A percentile compares a stretch with the other conserved stretches of the same genome.
Conservation (phyloP, 2,113 vertebrate species). For the Sinocyclocheilus anophthalmus region DNA sequence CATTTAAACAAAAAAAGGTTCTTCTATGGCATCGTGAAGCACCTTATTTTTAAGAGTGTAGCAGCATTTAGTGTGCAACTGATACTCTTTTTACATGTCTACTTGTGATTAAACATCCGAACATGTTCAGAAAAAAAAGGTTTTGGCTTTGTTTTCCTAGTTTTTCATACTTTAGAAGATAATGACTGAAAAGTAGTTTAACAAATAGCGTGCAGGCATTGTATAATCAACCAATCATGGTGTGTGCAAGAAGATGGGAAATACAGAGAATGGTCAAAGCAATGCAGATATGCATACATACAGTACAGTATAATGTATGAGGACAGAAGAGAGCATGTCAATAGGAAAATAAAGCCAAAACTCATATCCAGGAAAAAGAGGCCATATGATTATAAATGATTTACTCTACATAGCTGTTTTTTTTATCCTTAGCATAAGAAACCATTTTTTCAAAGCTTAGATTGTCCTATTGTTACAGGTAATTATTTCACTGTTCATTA, state of each 20-base stretch:
- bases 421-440: neutral
- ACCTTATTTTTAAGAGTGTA: too few species aligned
- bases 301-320: neutral
- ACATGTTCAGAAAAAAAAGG: neutral
- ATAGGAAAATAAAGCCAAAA: neutral
- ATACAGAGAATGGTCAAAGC: neutral
- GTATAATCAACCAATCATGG: neutral
- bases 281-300: neutral
- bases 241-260: neutral
- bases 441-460: neutral
- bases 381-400: neutral
- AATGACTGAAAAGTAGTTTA: neutral
- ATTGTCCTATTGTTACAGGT: neutral
- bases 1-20: too few species aligned
- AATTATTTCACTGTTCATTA: neutral
- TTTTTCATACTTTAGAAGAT: neutral
- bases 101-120: neutral
- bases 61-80: neutral
- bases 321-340: neutral
- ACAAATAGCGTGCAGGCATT: neutral
- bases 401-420: neutral
- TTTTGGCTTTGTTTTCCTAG: neutral
- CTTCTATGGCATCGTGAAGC: too few species aligned
- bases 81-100: neutral
- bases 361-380: neutral